Evolutionary conservation across 2,888 invertebrate species (phyloP), one percentile per base, ranked within the genome.

Genomic region (Syrphus vitripennis): DNA sequence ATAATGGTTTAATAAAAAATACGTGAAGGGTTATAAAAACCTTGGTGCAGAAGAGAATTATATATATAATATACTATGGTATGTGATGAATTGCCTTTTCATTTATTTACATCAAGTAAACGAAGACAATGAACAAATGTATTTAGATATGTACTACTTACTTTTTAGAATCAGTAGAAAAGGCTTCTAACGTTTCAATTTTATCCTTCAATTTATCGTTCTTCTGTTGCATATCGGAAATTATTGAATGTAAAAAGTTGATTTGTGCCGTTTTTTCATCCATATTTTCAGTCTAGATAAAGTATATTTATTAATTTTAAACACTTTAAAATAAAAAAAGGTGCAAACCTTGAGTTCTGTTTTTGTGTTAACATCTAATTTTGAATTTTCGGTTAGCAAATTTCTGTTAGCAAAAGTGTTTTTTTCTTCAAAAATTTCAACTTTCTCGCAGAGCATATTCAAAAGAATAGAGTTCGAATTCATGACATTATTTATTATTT

Each of bases 171-270:
- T 92, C 92, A 10, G 88, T 90, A 19, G 92, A 90, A 76, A 90
- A 83, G 7, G 92, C 91, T 91, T 97, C 97, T 61, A 98, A 93
- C 40, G 96, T 95, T 89, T 97, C 95, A 55, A 98, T 95, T 89
- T 96, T 94, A 67, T 95, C 95, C 90, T 95, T 94, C 2, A 98
- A 94, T 88, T 96, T 95, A 90, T 97, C 97, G 91, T 98, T 98
- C 92, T 98, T 98, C 88, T 95, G 95, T 92, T 98, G 98, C 96
- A 98, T 97, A 90, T 98, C 98, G 31, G 97, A 98, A 89, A 99
- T 99, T 88, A 99, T 98, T 9, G 98, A 97, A 93, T 99, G 98
- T 34, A 99, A 94, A 93, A 99, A 99, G 89, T 96, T 96, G 75
- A 97, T 95, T 93, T 97, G 96, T 10, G 95, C 94, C 16, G 89